Conservation (phyloP, 2,113 vertebrate genomes). For the Origma solitaria region DNA sequence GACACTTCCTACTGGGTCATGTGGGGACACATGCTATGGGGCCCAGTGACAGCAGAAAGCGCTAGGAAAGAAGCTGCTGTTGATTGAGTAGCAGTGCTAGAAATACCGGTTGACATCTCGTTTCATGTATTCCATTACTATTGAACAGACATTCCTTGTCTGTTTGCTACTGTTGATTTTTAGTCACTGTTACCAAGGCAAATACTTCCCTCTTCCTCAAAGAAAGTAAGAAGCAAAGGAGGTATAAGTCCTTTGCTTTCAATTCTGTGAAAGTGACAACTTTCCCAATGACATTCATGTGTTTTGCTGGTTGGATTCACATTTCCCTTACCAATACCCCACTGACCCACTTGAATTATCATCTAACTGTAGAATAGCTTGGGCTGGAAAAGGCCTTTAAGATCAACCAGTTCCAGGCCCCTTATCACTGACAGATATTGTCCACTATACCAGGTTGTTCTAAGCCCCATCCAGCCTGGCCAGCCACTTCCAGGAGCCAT, state of each 20-base stretch:
- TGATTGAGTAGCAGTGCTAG: background rate
- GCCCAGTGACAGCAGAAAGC: background rate
- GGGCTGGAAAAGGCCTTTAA: background rate
- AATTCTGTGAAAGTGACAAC: background rate
- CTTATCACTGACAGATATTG: background rate
- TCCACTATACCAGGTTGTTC: background rate
- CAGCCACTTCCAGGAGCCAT: background rate
- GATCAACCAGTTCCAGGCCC: background rate
- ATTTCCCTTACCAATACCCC: background rate
- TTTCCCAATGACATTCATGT: background rate
- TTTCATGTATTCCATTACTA: background rate
- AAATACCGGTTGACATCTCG: background rate
- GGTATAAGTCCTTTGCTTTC: background rate
- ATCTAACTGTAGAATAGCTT: background rate
- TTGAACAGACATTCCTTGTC: background rate
- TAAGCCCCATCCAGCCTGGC: background rate
- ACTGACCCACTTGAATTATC: background rate
- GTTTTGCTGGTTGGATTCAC: background rate
- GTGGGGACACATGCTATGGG: background rate
- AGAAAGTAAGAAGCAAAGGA: background rate
- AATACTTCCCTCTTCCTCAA: background rate
- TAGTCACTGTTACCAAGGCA: background rate
- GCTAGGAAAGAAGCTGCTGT: background rate
- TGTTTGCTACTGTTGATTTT: background rate
- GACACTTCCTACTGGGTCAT: background rate